These are phyloP conservation scores for Argyrosomus japonicus DNA, from an alignment of 2,113 vertebrate genomes.

Conservation along the genomic window DNA sequence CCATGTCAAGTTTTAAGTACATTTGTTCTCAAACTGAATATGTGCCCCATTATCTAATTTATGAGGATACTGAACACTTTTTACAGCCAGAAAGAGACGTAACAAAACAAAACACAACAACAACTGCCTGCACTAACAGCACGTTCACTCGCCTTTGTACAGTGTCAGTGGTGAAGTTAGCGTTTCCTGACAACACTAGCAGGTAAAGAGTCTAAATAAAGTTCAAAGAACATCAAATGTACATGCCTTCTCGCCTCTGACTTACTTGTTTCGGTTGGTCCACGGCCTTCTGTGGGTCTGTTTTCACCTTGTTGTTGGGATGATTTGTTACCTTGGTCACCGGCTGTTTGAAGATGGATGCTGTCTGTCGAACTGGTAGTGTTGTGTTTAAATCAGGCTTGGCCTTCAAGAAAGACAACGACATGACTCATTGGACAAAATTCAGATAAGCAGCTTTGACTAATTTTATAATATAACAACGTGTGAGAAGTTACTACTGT, in stretches of 20 bases:
- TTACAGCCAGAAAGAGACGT: not conserved
- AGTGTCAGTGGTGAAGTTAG: not conserved
- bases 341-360: slow-evolving; percentile 97
- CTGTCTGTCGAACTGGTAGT: slow-evolving; percentile 94
- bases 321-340: slow-evolving; percentile 99
- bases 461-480: not conserved
- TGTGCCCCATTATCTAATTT: not conserved
- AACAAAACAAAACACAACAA: not conserved
- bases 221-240: not conserved
- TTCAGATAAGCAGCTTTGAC: not conserved
- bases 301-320: slow-evolving; percentile 97
- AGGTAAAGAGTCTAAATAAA: not conserved
- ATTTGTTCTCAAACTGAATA: not conserved
- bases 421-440: not conserved
- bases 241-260: not conserved
- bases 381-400: slow-evolving; percentile 97
- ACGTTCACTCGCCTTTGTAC: not conserved
- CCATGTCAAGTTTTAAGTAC: not conserved
- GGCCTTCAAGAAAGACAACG: slow-evolving; percentile 55
- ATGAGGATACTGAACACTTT: not conserved
- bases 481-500: not conserved
- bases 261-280: slow-evolving; percentile 95
- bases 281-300: slow-evolving; percentile 94
- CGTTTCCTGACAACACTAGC: not conserved
- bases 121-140: too few species aligned